Percentiles rank a stretch among this genome's conserved stretches.
These are phyloP conservation scores for Pomatostomus ruficeps DNA, from an alignment of 2,113 vertebrate species.

Conservation along the genomic window DNA sequence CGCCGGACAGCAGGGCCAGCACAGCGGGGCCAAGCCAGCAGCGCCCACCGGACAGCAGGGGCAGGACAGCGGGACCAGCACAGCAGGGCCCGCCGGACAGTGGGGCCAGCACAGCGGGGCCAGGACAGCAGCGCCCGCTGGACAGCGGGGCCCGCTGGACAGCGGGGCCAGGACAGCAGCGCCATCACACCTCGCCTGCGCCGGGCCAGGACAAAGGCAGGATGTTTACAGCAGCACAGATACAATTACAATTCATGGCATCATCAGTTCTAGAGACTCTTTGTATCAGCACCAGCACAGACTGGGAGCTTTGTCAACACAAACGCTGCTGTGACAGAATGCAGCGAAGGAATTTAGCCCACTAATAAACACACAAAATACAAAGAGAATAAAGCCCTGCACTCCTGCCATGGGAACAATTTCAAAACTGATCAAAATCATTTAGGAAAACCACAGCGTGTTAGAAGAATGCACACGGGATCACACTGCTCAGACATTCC, in stretches of 20 bases:
- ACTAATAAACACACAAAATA: neutral
- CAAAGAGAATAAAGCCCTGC: neutral
- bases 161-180: neutral
- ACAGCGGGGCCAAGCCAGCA: neutral
- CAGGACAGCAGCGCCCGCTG: neutral
- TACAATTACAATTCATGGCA: neutral
- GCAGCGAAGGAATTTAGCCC: neutral
- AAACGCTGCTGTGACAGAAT: neutral
- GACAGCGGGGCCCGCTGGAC: neutral
- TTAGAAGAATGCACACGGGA: neutral
- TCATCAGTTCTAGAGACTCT: neutral
- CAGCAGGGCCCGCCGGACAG: neutral
- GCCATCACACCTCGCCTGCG: neutral
- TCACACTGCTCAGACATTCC: neutral
- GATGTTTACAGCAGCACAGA: neutral
- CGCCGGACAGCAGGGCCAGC: neutral
- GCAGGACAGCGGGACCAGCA: neutral
- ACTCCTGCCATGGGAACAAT: neutral
- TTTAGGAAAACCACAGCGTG: neutral
- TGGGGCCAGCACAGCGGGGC: no score
- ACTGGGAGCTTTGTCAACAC: neutral
- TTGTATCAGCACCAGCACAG: neutral
- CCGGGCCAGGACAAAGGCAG: neutral
- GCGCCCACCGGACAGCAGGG: neutral
- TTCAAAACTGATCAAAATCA: neutral